Conservation (phyloP, 1,140 invertebrate genomes). For the Helicoverpa zea region DNA sequence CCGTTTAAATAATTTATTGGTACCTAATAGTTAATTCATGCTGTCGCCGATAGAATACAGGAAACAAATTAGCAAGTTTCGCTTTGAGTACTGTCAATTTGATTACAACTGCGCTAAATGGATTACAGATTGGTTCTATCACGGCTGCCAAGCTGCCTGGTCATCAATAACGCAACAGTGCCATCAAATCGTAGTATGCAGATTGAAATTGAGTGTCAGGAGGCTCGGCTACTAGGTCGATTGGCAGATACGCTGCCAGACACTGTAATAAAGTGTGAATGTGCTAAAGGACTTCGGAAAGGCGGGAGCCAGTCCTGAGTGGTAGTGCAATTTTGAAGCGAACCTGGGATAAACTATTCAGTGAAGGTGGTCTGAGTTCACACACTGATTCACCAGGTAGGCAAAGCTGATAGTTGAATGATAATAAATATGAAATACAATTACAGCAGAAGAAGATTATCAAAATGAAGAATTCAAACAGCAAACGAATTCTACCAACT, state of each 20-base stretch:
- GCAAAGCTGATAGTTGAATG: no score
- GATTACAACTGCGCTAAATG: constrained; percentile 19
- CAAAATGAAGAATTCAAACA: not conserved
- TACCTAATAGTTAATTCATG: not conserved
- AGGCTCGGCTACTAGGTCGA: constrained; percentile 20
- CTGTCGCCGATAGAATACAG: not conserved
- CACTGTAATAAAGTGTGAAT: constrained; percentile 16
- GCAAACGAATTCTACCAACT: not conserved
- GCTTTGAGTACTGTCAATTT: not conserved
- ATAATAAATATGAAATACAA: no score
- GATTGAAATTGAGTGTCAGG: constrained; percentile 38
- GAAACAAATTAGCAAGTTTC: constrained; percentile 2
- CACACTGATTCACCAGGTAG: not conserved
- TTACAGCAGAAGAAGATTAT: not conserved
- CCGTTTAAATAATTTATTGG: no score
- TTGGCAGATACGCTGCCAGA: constrained; percentile 11
- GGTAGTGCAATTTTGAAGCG: constrained; percentile 21
- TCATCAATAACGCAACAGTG: constrained; percentile 33
- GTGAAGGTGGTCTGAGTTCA: not conserved
- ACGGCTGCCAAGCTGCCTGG: not conserved
- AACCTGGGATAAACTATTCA: constrained; percentile 5
- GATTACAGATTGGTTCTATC: constrained; percentile 43
- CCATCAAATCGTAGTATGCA: constrained; percentile 41
- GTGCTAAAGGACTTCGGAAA: constrained; percentile 21
- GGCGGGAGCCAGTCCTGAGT: constrained; percentile 8